phyloP scores from a whole-genome alignment of 2,888 invertebrate genomes.

The Vesta saturnalis region DNA sequence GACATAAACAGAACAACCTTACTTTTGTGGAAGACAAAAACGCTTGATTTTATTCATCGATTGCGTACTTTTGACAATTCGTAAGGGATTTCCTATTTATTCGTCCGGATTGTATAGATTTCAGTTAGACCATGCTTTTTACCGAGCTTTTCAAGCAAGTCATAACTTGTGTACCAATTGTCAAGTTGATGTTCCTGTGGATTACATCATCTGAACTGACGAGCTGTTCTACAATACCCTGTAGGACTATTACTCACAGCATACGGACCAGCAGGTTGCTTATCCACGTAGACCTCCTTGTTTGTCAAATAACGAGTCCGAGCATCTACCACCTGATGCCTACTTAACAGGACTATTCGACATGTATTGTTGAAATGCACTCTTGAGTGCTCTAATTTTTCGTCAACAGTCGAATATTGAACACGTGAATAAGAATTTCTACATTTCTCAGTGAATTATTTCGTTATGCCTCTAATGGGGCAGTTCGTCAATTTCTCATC shows the following conservation, averaged over 20 bases:
- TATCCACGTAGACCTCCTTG: constrained; percentile 45
- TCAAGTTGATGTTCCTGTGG: constrained; percentile 49
- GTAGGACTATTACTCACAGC: constrained; percentile 29
- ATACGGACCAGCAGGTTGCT: constrained; percentile 45
- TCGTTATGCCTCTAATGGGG: not conserved
- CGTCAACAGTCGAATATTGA: constrained; percentile 37
- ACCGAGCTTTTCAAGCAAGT: constrained; percentile 29
- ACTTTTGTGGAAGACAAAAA: constrained; percentile 18
- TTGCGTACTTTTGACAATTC: no score
- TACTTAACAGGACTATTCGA: no score
- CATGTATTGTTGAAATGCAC: constrained; percentile 48
- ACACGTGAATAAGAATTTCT: not conserved
- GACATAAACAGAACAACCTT: constrained; percentile 34
- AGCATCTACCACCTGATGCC: constrained; percentile 41
- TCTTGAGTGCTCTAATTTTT: constrained; percentile 43
- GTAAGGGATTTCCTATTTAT: constrained; percentile 30
- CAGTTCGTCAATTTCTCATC: no score
- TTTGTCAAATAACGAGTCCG: constrained; percentile 43
- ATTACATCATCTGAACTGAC: constrained; percentile 37
- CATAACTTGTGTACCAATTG: constrained; percentile 45
- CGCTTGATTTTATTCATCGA: constrained; percentile 1
- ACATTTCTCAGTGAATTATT: no score
- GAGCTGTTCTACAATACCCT: constrained; percentile 39
- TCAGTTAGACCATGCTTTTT: constrained; percentile 28
- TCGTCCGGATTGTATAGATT: constrained; percentile 36